Conservation (phyloP, 1,140 invertebrate species). For the Trichogramma pretiosum region DNA sequence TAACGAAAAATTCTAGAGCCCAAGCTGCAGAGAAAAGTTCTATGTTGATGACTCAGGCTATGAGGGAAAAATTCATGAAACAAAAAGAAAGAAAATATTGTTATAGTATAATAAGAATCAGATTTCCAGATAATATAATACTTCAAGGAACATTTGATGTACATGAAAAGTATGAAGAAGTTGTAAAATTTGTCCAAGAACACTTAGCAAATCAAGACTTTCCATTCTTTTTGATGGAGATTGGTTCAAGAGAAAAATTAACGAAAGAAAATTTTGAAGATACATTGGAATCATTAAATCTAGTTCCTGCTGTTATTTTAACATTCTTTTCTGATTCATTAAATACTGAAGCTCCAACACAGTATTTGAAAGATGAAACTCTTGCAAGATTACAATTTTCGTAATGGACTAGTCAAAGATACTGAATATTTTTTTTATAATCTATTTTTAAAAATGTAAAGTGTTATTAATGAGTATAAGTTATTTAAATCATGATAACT, state of each 20-base stretch:
- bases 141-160: slow-evolving; percentile 80
- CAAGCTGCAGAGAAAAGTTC: slow-evolving; percentile 71
- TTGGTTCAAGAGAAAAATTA: slow-evolving; percentile 57
- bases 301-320: slow-evolving; percentile 68
- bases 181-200: slow-evolving; percentile 66
- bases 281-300: slow-evolving; percentile 58
- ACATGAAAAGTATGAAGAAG: slow-evolving; percentile 61
- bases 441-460: background rate
- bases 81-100: slow-evolving; percentile 72
- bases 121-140: slow-evolving; percentile 79
- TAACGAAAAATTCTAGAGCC: slow-evolving; percentile 53
- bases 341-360: slow-evolving; percentile 42
- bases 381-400: slow-evolving; percentile 59
- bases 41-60: slow-evolving; percentile 82
- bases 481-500: background rate
- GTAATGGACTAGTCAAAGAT: too few species aligned
- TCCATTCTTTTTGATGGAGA: slow-evolving; percentile 56
- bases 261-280: slow-evolving; percentile 53
- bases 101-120: slow-evolving; percentile 72
- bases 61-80: slow-evolving; percentile 79
- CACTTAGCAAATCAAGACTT: slow-evolving; percentile 56
- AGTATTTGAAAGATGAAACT: slow-evolving; percentile 66
- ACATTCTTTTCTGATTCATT: slow-evolving; percentile 55
- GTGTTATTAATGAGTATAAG: background rate
- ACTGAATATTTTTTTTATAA: background rate